A percentile compares a stretch with the other conserved stretches of the same genome.
These are phyloP conservation scores for Sthenelais limicola DNA, from an alignment of 2,888 invertebrate species.

Conservation along the genomic window DNA sequence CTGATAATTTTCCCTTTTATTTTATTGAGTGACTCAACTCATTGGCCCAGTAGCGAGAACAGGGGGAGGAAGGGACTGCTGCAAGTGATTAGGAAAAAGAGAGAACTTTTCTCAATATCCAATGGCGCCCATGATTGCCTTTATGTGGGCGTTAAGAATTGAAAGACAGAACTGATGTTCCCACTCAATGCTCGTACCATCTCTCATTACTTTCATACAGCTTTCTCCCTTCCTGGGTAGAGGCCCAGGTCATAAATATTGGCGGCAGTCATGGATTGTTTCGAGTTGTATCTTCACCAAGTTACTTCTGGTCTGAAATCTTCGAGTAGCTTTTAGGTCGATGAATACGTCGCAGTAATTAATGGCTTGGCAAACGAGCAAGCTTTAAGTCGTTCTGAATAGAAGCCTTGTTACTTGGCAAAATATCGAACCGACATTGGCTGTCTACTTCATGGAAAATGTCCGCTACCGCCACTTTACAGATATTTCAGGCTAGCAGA, in stretches of 20 bases:
- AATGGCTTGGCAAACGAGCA: conserved; percentile 33
- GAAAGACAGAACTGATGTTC: too few relatives aligned
- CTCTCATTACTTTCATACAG: too few relatives aligned
- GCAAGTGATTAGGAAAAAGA: too few relatives aligned
- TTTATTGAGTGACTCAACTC: too few relatives aligned
- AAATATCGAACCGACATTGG: conserved; percentile 14
- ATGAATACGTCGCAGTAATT: neutral
- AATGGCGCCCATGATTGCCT: too few relatives aligned
- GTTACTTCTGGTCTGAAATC: neutral
- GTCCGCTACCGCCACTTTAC: conserved; percentile 6
- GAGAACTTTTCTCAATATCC: too few relatives aligned
- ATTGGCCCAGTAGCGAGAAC: too few relatives aligned
- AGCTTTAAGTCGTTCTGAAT: conserved; percentile 3
- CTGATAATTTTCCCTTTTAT: too few relatives aligned
- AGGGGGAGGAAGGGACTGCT: too few relatives aligned
- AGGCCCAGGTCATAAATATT: conserved; percentile 23
- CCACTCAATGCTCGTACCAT: too few relatives aligned
- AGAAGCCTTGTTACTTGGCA: neutral
- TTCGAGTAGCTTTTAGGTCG: neutral
- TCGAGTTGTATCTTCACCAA: neutral
- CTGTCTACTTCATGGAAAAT: conserved; percentile 15
- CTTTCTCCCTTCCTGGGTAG: too few relatives aligned
- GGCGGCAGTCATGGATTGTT: conserved; percentile 6
- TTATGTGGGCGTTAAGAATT: too few relatives aligned
- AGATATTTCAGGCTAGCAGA: conserved; percentile 12